phyloP scores from a whole-genome alignment of 2,113 vertebrate species.

The Antechinus stuartii region DNA sequence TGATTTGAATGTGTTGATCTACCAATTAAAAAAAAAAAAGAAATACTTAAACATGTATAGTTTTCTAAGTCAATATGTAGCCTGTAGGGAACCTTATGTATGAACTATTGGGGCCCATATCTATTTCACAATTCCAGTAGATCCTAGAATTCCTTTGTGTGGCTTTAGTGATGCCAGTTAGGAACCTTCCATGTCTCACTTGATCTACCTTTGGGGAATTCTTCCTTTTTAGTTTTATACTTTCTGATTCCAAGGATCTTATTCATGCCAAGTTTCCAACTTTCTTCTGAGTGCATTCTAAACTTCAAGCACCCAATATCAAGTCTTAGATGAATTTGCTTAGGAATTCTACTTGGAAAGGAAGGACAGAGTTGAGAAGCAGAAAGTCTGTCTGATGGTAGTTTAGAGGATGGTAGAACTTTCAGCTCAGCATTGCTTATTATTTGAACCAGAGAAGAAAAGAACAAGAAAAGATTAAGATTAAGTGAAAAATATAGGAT shows the following conservation, averaged over 20 bases:
- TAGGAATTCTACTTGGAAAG: background rate
- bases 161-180: background rate
- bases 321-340: background rate
- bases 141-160: background rate
- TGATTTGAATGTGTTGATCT: background rate
- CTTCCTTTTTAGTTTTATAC: background rate
- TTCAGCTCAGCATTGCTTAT: background rate
- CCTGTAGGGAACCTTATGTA: background rate
- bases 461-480: background rate
- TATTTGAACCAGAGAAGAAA: background rate
- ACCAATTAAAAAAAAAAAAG: background rate
- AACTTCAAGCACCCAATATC: background rate
- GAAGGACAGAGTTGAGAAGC: background rate
- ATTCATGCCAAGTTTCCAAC: background rate
- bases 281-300: background rate
- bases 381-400: background rate
- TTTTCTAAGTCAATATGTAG: background rate
- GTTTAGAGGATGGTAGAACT: background rate
- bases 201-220: background rate
- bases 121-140: background rate
- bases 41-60: background rate
- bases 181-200: background rate
- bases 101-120: background rate
- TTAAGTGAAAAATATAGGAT: background rate
- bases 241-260: background rate